Evolutionary conservation across 2,888 invertebrate species (phyloP), one percentile per base, ranked within the genome.

Genomic region (Ceraclea dissimilis): DNA sequence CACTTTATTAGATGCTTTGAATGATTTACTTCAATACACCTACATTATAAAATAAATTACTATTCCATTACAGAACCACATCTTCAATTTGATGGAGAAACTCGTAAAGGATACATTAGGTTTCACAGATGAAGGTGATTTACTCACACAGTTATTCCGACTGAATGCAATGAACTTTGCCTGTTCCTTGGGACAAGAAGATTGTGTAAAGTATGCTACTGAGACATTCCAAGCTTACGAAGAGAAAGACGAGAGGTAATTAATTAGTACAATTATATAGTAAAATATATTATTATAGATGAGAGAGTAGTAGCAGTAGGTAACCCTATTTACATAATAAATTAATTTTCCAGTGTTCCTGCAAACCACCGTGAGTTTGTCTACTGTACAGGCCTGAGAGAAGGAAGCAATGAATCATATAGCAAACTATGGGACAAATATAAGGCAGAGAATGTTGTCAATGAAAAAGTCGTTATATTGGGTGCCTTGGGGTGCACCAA

Each of bases 361-460:
- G 50, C 57, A 17, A 82, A 86, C 65, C 69, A 84, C 51, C 83
- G 87, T 52, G 70, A 78, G 20, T 79, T 82, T 51, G 86, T 91
- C 0, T 92, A 90, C 71, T 92, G 92, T 67, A 82, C 81, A 18
- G 88, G 80, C 1, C 74, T 93, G 8, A 79, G 82, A n/a, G 68
- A 80, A 26, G 88, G 87, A 0, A 72, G 71, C 0, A 64, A 67
- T n/a, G 67, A 67, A 0, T 84, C 88, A 60, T 93, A 88, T 79
- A 65, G 82, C 1, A 79, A 74, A 63, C 70, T 88, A 19, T 87
- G 85, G 80, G 62, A 73, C 0, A 79, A 81, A 60, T 90, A 83
- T 69, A 65, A 70, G 51, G 66, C 63, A 0, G 78, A 82, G 51
- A 79, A 81, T 33, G 79, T 86, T 1, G 84, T 86, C 43, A 80